Conservation (phyloP, 2,797 vertebrate species). For the Helostoma temminkii region DNA sequence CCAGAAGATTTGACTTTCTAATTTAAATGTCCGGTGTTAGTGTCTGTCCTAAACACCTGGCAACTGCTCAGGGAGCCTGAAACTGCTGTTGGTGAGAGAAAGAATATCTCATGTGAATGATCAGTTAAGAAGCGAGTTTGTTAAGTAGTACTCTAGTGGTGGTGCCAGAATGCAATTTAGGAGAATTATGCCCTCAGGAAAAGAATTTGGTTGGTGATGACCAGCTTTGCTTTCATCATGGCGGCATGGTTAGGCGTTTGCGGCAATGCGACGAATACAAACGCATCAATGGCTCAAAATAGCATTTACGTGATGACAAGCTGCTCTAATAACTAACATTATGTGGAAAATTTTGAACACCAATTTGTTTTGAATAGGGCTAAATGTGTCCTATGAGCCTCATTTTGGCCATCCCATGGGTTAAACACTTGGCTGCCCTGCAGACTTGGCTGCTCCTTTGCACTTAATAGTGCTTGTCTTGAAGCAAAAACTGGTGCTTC, state of each 20-base stretch:
- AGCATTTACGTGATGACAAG: not conserved
- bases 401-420: constrained; percentile 9
- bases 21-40: constrained; percentile 7
- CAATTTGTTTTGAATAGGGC: not conserved
- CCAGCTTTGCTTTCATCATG: not conserved
- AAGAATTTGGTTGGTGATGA: not conserved
- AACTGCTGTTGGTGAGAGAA: constrained; percentile 4
- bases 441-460: constrained; percentile 22
- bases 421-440: constrained; percentile 30
- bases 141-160: constrained; percentile 3
- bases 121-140: constrained; percentile 4
- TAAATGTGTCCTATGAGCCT: constrained; percentile 28
- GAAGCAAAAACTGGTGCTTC: constrained; percentile 18
- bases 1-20: constrained; percentile 35
- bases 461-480: constrained; percentile 6
- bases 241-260: not conserved
- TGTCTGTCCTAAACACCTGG: constrained; percentile 22
- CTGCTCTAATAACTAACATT: not conserved
- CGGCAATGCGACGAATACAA: not conserved
- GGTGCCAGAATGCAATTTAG: constrained; percentile 27
- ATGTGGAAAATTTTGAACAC: not conserved
- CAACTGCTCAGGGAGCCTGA: not conserved
- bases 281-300: not conserved
- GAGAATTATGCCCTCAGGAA: constrained; percentile 17
- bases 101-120: not conserved